phyloP scores from a whole-genome alignment of 2,888 invertebrate species.

The Hypomecis atomaria region DNA sequence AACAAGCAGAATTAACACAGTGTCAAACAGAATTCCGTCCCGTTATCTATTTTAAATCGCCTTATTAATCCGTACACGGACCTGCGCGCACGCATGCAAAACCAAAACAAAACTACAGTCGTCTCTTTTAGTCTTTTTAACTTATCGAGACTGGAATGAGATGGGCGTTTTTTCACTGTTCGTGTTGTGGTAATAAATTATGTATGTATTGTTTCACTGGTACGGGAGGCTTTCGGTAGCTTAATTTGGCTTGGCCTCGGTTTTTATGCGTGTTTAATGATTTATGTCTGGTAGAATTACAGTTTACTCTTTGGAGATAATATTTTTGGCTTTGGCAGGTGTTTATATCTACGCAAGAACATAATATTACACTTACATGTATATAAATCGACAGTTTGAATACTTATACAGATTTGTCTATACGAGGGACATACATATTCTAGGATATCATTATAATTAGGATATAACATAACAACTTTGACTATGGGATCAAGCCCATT shows the following conservation, averaged over 20 bases:
- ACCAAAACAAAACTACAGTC: conserved; percentile 39
- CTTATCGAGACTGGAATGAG: conserved; percentile 37
- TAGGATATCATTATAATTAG: too few species aligned
- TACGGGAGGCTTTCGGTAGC: conserved; percentile 41
- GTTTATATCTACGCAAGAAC: too few species aligned
- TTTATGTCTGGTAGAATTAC: conserved; percentile 16
- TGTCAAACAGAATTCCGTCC: conserved; percentile 52
- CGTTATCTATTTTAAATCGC: conserved; percentile 64
- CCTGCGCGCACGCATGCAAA: conserved; percentile 62
- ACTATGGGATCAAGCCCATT: too few species aligned
- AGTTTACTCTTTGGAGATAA: background rate
- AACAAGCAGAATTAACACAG: conserved; percentile 42
- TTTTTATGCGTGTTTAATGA: conserved; percentile 19
- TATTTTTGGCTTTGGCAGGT: background rate
- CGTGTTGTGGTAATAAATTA: conserved; percentile 46
- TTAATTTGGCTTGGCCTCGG: conserved; percentile 25
- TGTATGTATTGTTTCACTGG: conserved; percentile 48
- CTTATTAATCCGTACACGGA: conserved; percentile 63
- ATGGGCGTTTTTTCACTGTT: conserved; percentile 32
- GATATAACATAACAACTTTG: too few species aligned
- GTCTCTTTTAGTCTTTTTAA: conserved; percentile 44
- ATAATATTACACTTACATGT: too few species aligned
- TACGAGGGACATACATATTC: too few species aligned
- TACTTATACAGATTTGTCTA: too few species aligned
- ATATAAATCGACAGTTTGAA: too few species aligned